phyloP scores from a whole-genome alignment of 1,140 invertebrate species.

The Drosophila rufa region DNA sequence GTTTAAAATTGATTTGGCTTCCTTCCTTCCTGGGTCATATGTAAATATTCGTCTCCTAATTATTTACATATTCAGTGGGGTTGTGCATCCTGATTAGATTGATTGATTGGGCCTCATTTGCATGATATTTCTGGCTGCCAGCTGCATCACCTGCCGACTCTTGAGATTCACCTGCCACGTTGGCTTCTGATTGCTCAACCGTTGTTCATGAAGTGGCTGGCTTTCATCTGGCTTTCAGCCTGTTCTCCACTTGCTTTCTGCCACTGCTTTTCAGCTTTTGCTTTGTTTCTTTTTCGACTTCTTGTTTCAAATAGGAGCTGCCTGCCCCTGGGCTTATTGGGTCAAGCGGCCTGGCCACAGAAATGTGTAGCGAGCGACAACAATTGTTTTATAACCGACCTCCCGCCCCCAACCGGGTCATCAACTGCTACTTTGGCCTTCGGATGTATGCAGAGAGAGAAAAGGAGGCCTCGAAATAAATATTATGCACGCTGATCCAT shows the following conservation, averaged over 20 bases:
- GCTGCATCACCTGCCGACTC: slow-evolving; percentile 13
- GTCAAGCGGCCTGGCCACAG: slow-evolving; percentile 58
- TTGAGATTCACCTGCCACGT: slow-evolving; percentile 10
- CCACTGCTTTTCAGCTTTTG: background rate
- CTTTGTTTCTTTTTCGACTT: background rate
- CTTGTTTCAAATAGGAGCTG: slow-evolving; percentile 13
- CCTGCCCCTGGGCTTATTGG: slow-evolving; percentile 64
- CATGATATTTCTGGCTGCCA: slow-evolving; percentile 36
- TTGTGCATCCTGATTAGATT: slow-evolving; percentile 49
- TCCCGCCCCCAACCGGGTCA: slow-evolving; percentile 3
- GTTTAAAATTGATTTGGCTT: slow-evolving; percentile 24
- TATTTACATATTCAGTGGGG: slow-evolving; percentile 45
- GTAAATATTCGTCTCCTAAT: slow-evolving; percentile 40
- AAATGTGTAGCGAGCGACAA: slow-evolving; percentile 68
- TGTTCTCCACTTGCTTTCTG: slow-evolving; percentile 33
- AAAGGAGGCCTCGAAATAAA: background rate
- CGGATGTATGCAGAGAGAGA: slow-evolving; percentile 13
- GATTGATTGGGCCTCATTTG: slow-evolving; percentile 50
- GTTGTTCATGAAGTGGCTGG: slow-evolving; percentile 59
- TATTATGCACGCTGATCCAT: background rate
- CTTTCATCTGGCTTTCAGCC: slow-evolving; percentile 23
- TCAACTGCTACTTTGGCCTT: slow-evolving; percentile 40
- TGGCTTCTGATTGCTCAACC: slow-evolving; percentile 43
- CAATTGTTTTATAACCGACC: slow-evolving; percentile 63
- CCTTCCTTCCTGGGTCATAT: slow-evolving; percentile 18